phyloP scores from a whole-genome alignment of 1,140 invertebrate genomes.

The Bombus waltoni region DNA sequence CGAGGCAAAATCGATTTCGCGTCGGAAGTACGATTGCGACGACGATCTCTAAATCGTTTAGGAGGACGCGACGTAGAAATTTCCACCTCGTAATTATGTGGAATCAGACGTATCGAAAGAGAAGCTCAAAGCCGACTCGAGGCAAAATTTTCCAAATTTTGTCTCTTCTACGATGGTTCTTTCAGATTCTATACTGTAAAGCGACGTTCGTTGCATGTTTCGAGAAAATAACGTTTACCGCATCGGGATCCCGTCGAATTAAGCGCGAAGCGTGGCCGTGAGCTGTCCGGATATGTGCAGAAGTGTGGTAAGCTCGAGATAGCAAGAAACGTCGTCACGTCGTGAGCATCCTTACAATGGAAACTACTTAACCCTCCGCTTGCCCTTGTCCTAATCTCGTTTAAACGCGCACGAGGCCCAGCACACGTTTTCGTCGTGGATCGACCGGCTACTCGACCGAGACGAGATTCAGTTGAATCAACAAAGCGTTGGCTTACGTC shows the following conservation, averaged over 20 bases:
- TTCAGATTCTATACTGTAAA: too few relatives aligned
- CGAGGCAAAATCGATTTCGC: too few relatives aligned
- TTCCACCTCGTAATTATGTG: too few relatives aligned
- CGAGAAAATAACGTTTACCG: too few relatives aligned
- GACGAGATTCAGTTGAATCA: conserved; percentile 44
- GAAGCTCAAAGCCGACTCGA: too few relatives aligned
- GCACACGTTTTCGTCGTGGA: conserved; percentile 29
- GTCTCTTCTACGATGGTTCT: too few relatives aligned
- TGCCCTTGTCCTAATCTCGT: conserved; percentile 65
- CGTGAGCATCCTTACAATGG: conserved; percentile 61
- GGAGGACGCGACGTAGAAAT: too few relatives aligned
- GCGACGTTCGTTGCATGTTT: too few relatives aligned
- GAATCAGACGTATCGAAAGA: too few relatives aligned
- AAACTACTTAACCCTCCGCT: conserved; percentile 66
- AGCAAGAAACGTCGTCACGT: conserved; percentile 56
- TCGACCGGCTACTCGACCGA: conserved; percentile 43
- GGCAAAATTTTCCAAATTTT: too few relatives aligned
- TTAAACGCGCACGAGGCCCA: conserved; percentile 44
- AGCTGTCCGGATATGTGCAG: not conserved
- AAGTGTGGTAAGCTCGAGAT: conserved; percentile 18
- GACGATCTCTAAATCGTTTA: too few relatives aligned
- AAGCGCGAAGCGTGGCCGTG: conserved; percentile 14
- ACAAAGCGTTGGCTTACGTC: conserved; percentile 32
- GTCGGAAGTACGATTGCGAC: accelerated
- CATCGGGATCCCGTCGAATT: not conserved